phyloP scores from a whole-genome alignment of 2,113 vertebrate species.

The Psephotus haematonotus region DNA sequence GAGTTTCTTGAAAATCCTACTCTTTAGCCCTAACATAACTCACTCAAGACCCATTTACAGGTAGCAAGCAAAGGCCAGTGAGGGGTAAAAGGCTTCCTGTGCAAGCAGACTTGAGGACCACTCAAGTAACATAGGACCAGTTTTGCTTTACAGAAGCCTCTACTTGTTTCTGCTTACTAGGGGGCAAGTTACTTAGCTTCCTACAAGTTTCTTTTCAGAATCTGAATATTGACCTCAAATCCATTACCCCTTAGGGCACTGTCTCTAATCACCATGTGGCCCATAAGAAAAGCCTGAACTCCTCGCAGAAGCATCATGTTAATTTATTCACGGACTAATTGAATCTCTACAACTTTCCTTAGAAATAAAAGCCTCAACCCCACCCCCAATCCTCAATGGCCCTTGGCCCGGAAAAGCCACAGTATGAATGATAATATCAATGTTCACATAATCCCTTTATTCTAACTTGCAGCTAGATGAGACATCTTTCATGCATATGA shows the following conservation, averaged over 20 bases:
- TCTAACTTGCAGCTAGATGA: neutral
- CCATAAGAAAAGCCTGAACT: neutral
- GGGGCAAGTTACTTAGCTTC: neutral
- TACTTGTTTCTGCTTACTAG: neutral
- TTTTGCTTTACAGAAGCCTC: neutral
- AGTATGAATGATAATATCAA: neutral
- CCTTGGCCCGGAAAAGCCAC: neutral
- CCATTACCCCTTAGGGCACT: neutral
- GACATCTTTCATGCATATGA: neutral
- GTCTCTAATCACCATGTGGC: neutral
- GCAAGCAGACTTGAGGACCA: neutral
- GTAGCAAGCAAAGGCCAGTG: neutral
- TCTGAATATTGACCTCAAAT: neutral
- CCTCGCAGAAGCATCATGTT: neutral
- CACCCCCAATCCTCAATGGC: neutral
- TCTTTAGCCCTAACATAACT: neutral
- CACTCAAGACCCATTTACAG: neutral
- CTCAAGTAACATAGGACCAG: neutral
- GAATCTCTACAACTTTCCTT: neutral
- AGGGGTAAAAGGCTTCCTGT: neutral
- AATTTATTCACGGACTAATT: neutral
- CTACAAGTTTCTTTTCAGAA: neutral
- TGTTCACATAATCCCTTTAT: neutral
- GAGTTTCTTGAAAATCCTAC: neutral
- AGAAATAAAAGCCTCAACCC: neutral